Evolutionary conservation across 2,797 vertebrate species (phyloP).

Genomic region (Ambastaia sidthimunki): DNA sequence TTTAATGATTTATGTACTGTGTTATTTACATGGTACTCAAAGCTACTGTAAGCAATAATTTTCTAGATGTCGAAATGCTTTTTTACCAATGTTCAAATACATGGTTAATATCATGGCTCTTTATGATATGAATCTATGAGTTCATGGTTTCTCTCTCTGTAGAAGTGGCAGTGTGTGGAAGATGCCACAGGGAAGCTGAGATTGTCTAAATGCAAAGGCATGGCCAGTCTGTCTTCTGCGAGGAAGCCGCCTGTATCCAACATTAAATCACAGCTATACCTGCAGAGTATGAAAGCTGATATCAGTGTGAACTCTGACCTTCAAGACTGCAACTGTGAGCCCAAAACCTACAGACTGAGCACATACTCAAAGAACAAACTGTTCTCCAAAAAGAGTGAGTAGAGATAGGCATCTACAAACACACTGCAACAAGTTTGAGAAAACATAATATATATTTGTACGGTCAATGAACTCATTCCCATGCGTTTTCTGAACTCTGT

Average conservation of each 20-base stretch:
- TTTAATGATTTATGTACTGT: too few species aligned
- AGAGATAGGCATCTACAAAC: not conserved
- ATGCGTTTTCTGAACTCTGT: not conserved
- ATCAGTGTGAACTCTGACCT: constrained; percentile 40
- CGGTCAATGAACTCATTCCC: not conserved
- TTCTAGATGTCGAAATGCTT: too few species aligned
- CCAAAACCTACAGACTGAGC: constrained; percentile 73
- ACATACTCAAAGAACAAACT: constrained; percentile 81
- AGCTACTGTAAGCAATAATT: too few species aligned
- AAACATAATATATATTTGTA: too few species aligned
- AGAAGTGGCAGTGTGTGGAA: constrained; percentile 97
- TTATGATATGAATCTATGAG: too few species aligned
- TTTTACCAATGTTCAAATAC: not conserved
- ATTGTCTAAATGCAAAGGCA: constrained; percentile 89
- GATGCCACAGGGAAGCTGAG: constrained; percentile 88
- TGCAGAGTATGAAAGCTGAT: constrained; percentile 53
- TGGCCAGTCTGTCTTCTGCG: constrained; percentile 62
- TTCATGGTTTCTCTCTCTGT: constrained; percentile 31
- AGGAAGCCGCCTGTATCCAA: constrained; percentile 69
- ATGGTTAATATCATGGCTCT: not conserved
- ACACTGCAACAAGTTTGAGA: not conserved
- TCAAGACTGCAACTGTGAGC: constrained; percentile 80
- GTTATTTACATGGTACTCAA: not conserved
- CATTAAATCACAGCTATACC: constrained; percentile 82
- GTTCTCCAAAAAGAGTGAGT: constrained; percentile 91